Conservation (phyloP, 2,113 vertebrate species). For the Parus major region DNA sequence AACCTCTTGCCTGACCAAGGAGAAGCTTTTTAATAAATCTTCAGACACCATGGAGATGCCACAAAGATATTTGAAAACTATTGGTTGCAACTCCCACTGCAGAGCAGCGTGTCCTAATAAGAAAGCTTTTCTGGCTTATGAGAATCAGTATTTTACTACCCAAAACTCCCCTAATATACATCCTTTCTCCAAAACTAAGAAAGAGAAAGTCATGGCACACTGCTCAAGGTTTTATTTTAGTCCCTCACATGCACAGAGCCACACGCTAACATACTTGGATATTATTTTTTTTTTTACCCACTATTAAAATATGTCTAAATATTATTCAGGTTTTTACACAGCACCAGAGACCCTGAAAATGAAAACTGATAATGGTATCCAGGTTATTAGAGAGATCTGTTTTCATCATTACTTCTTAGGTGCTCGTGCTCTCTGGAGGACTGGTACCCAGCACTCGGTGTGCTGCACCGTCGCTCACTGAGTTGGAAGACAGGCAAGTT, state of each 20-base stretch:
- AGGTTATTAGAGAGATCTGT: conserved; percentile 11
- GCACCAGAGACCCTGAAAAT: not conserved
- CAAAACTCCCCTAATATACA: not conserved
- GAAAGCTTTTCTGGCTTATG: not conserved
- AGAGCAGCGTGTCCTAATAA: not conserved
- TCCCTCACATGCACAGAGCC: not conserved
- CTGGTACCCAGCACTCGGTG: accelerated
- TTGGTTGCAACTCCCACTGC: not conserved
- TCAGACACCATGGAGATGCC: not conserved
- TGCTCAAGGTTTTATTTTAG: not conserved
- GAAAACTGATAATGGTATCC: not conserved
- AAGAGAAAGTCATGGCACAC: not conserved
- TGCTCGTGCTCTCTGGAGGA: not conserved
- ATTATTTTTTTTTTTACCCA: not conserved
- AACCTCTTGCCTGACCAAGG: not conserved
- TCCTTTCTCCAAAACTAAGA: not conserved
- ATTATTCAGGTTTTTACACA: not conserved
- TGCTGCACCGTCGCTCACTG: not conserved
- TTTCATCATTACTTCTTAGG: not conserved
- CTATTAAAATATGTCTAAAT: conserved; percentile 27
- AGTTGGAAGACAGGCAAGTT: not conserved
- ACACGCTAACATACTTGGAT: not conserved
- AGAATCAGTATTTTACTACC: not conserved
- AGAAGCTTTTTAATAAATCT: not conserved
- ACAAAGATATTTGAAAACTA: not conserved